Percentiles rank a stretch among this genome's conserved stretches.
phyloP scores from a whole-genome alignment of 2,113 vertebrate genomes.

The Dissostichus mawsoni region DNA sequence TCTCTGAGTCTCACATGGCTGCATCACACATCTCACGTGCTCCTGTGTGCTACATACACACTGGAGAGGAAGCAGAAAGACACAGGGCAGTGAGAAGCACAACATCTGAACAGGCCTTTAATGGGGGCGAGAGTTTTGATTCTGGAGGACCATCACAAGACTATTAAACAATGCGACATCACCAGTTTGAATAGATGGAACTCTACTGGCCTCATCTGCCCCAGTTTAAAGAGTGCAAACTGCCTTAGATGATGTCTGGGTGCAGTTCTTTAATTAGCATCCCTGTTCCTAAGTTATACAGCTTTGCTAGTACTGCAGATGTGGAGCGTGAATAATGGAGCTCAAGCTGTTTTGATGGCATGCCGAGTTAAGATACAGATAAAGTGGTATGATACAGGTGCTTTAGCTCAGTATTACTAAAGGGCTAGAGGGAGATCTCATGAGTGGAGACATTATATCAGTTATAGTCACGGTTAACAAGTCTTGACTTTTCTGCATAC shows the following conservation, averaged over 20 bases:
- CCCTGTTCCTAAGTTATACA: background rate
- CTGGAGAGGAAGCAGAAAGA: background rate
- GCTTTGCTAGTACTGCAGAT: conserved; percentile 23
- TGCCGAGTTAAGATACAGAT: background rate
- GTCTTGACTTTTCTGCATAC: background rate
- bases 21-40: conserved; percentile 46
- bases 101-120: background rate
- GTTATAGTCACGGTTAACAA: background rate
- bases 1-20: conserved; percentile 60
- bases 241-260: conserved; percentile 41
- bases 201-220: background rate
- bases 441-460: background rate
- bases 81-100: background rate
- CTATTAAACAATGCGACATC: background rate
- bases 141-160: background rate
- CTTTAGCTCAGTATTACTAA: background rate
- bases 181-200: background rate
- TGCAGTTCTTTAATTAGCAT: conserved; percentile 45
- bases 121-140: background rate
- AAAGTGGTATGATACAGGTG: background rate
- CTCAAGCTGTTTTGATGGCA: background rate
- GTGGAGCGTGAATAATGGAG: conserved; percentile 38
- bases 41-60: conserved; percentile 14
- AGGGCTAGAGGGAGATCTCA: background rate
- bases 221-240: conserved; percentile 48